Percentiles rank a stretch among this genome's conserved stretches.
These are phyloP conservation scores for Suillia variegata DNA, from an alignment of 2,888 invertebrate species.

Conservation along the genomic window DNA sequence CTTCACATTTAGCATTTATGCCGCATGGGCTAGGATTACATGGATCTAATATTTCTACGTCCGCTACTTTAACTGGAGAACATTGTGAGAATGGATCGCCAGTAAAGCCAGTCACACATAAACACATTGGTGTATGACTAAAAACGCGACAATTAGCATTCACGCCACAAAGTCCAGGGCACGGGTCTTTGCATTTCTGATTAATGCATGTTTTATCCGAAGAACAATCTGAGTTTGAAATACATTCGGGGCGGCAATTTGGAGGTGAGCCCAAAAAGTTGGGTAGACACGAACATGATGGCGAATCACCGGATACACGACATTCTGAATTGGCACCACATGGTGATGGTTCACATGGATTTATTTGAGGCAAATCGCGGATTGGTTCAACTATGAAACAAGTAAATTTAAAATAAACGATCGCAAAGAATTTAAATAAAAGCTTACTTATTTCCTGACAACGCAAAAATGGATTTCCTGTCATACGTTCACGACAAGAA, in stretches of 20 bases:
- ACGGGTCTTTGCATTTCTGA: constrained; percentile 67
- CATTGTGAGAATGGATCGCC: constrained; percentile 67
- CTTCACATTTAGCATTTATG: constrained; percentile 74
- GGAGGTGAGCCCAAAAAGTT: constrained; percentile 70
- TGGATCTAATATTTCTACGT: constrained; percentile 58
- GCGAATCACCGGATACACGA: constrained; percentile 56
- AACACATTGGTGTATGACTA: constrained; percentile 67
- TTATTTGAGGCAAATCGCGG: constrained; percentile 44
- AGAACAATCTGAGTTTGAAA: constrained; percentile 68
- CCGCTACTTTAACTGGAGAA: constrained; percentile 61
- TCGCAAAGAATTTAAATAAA: neutral
- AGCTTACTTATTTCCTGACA: constrained; percentile 62
- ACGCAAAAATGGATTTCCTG: constrained; percentile 73
- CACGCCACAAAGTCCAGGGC: constrained; percentile 67
- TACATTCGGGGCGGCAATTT: constrained; percentile 71
- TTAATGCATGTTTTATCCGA: constrained; percentile 66
- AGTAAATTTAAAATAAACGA: too few species aligned
- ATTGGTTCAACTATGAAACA: constrained; percentile 39
- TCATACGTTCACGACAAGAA: constrained; percentile 68
- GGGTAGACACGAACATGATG: constrained; percentile 66
- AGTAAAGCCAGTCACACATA: constrained; percentile 65
- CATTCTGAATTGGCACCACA: constrained; percentile 79
- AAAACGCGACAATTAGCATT: constrained; percentile 67
- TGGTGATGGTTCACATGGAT: constrained; percentile 69
- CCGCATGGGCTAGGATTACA: constrained; percentile 67